Conservation (phyloP, 2,888 invertebrate species). For the Dolichopus griseipennis region DNA sequence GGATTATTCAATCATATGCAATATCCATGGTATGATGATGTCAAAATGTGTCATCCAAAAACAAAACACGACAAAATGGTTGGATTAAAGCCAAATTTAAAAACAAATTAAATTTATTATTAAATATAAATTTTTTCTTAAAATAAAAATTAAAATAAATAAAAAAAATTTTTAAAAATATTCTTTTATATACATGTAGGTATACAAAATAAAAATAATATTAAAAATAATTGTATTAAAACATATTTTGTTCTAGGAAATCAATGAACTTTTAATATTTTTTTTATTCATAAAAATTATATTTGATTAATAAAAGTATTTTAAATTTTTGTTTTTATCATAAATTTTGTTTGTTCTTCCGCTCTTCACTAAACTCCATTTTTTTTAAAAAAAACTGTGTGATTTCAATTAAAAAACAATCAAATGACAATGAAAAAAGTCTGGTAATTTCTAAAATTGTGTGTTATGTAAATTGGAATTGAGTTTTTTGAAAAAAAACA, state of each 20-base stretch:
- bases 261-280: not conserved
- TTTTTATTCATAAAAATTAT: not conserved
- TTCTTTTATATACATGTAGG: not conserved
- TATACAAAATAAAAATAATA: no score
- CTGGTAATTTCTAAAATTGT: no score
- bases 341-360: not conserved
- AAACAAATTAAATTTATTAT: constrained; percentile 1
- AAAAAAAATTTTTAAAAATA: not conserved
- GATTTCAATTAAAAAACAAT: not conserved
- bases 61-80: not conserved
- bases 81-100: not conserved
- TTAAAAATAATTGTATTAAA: no score
- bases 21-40: not conserved
- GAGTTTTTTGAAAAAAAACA: no score
- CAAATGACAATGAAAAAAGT: no score
- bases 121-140: not conserved
- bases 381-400: not conserved
- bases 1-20: not conserved
- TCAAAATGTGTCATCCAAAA: not conserved
- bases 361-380: not conserved
- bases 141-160: not conserved
- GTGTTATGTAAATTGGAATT: no score
- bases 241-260: not conserved
- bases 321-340: not conserved
- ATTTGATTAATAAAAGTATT: not conserved